Evolutionary conservation across 2,888 invertebrate genomes (phyloP).

Genomic region (Caradrina clavipalpis): DNA sequence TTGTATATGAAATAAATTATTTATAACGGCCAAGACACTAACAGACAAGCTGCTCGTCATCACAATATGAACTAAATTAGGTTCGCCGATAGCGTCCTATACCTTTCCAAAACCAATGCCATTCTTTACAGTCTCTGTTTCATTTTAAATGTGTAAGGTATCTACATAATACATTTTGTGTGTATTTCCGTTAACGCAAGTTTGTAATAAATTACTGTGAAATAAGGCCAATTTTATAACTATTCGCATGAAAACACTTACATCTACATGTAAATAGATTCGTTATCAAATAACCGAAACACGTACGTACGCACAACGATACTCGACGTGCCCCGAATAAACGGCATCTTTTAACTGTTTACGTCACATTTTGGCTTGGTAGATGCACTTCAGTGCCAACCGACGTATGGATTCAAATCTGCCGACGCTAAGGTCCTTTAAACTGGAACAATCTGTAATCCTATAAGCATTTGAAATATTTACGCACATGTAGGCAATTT

Average conservation of each 20-base stretch:
- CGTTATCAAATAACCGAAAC: constrained; percentile 67
- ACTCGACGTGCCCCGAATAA: constrained; percentile 78
- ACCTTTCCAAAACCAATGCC: neutral
- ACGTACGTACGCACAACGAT: constrained; percentile 74
- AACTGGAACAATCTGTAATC: constrained; percentile 67
- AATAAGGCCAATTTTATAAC: constrained; percentile 34
- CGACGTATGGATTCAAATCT: constrained; percentile 67
- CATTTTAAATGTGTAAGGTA: neutral
- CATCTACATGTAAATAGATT: constrained; percentile 62
- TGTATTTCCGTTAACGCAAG: neutral
- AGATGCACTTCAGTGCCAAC: constrained; percentile 80
- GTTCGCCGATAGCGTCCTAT: neutral
- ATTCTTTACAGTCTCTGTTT: neutral
- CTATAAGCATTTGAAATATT: constrained; percentile 36
- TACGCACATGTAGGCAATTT: constrained; percentile 30
- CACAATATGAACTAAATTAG: constrained; percentile 18
- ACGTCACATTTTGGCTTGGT: constrained; percentile 80
- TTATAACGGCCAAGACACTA: neutral
- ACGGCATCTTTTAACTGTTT: constrained; percentile 74
- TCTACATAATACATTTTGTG: neutral
- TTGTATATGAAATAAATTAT: neutral
- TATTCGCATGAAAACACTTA: constrained; percentile 55
- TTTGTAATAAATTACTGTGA: constrained; percentile 16
- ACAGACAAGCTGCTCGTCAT: constrained; percentile 28
- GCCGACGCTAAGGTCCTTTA: constrained; percentile 67